These are phyloP conservation scores for Pao palembangensis DNA, from an alignment of 2,113 vertebrate species.

Conservation along the genomic window DNA sequence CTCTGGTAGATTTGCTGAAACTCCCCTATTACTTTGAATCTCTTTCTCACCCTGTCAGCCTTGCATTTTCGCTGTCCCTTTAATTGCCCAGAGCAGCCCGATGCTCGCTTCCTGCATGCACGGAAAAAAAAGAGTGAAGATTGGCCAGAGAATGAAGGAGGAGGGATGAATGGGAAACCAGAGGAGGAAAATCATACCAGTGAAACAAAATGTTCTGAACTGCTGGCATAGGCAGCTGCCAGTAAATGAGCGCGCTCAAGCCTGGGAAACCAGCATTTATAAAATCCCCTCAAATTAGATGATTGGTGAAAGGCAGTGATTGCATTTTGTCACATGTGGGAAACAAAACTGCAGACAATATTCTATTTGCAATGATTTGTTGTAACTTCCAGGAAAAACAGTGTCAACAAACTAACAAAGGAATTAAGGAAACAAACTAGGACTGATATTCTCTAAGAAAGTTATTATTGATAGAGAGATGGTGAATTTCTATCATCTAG, in stretches of 20 bases:
- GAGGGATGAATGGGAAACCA: slow-evolving; percentile 67
- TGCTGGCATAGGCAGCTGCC: slow-evolving; percentile 41
- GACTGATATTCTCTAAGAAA: too few species aligned
- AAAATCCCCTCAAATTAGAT: slow-evolving; percentile 17
- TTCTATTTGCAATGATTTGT: neutral
- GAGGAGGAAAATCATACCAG: slow-evolving; percentile 57
- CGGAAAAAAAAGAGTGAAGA: slow-evolving; percentile 43
- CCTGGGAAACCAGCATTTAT: slow-evolving; percentile 16
- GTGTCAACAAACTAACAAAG: too few species aligned
- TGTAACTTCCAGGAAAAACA: neutral
- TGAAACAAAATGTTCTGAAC: slow-evolving; percentile 69
- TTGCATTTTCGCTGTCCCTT: slow-evolving; percentile 15
- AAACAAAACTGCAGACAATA: neutral
- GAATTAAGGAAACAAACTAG: too few species aligned
- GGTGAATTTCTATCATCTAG: too few species aligned
- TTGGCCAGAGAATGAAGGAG: slow-evolving; percentile 53
- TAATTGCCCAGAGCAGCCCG: slow-evolving; percentile 28
- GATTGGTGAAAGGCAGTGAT: slow-evolving; percentile 10
- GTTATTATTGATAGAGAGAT: too few species aligned
- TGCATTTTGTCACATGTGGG: neutral
- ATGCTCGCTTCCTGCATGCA: slow-evolving; percentile 47
- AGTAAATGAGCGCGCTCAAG: slow-evolving; percentile 48
- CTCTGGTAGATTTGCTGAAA: neutral
- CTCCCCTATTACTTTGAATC: neutral
- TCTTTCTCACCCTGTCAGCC: neutral